Evolutionary conservation across 2,888 invertebrate genomes (phyloP).

Genomic region (Auanema freiburgensis): DNA sequence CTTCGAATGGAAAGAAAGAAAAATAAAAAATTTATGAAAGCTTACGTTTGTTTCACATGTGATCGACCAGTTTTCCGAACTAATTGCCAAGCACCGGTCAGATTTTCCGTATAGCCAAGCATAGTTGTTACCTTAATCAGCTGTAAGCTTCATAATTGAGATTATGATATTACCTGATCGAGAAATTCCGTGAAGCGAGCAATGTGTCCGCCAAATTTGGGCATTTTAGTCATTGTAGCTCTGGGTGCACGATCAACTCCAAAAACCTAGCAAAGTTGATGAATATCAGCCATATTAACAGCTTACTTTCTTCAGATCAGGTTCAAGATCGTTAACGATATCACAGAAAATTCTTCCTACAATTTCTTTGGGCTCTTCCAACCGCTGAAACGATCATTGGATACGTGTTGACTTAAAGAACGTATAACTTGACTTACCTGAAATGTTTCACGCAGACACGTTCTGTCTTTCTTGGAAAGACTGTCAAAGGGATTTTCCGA

Average conservation of each 20-base stretch:
- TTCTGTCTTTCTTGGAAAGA: slow-evolving; percentile 59
- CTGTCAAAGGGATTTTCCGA: slow-evolving; percentile 61
- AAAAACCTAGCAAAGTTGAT: slow-evolving; percentile 47
- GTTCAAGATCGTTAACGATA: slow-evolving; percentile 58
- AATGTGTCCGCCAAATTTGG: slow-evolving; percentile 62
- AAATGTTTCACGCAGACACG: slow-evolving; percentile 57
- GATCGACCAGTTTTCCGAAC: slow-evolving; percentile 60
- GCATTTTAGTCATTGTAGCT: slow-evolving; percentile 61
- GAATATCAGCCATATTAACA: neutral
- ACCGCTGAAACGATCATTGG: slow-evolving; percentile 37
- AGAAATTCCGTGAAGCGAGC: slow-evolving; percentile 57
- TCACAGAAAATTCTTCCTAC: slow-evolving; percentile 60
- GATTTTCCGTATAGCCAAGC: slow-evolving; percentile 62
- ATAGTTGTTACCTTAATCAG: slow-evolving; percentile 55
- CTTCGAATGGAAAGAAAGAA: neutral
- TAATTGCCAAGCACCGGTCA: slow-evolving; percentile 63
- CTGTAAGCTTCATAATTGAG: neutral
- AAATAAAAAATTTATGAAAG: neutral
- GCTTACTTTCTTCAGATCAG: slow-evolving; percentile 54
- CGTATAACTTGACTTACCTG: slow-evolving; percentile 30
- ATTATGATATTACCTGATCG: slow-evolving; percentile 56
- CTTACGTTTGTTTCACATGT: slow-evolving; percentile 44
- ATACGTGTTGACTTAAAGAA: neutral
- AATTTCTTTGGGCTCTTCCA: slow-evolving; percentile 62
- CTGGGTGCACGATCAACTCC: slow-evolving; percentile 62